Evolutionary conservation across 2,797 vertebrate genomes (phyloP).

Genomic region (Sebastes ruberrimus): DNA sequence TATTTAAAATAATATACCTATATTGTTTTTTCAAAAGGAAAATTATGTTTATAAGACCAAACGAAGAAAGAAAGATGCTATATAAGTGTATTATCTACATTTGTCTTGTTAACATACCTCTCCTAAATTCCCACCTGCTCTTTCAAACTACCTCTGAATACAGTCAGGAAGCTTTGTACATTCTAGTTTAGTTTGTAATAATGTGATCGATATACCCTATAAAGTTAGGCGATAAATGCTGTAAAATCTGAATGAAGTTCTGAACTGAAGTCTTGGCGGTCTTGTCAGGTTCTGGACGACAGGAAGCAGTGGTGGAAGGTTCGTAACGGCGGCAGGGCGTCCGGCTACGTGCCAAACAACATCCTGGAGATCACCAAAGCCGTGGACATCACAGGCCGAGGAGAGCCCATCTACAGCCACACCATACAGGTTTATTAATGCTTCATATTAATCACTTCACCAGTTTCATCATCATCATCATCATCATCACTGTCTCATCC

Average conservation of each 20-base stretch:
- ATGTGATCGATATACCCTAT: too few species aligned
- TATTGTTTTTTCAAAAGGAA: too few species aligned
- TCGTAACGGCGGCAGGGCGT: constrained; percentile 83
- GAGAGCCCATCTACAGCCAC: constrained; percentile 90
- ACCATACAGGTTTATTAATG: constrained; percentile 85
- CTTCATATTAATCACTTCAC: background rate
- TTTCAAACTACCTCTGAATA: too few species aligned
- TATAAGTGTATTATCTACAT: too few species aligned
- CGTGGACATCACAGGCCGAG: constrained; percentile 77
- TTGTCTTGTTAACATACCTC: too few species aligned
- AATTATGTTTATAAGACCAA: too few species aligned
- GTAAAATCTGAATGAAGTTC: background rate
- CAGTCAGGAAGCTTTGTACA: too few species aligned
- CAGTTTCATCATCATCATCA: background rate
- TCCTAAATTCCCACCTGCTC: too few species aligned
- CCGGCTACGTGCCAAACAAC: constrained; percentile 98
- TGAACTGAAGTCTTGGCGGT: background rate
- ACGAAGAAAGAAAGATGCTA: too few species aligned
- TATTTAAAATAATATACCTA: too few species aligned
- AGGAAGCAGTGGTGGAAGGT: constrained; percentile 99
- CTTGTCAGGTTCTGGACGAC: constrained; percentile 92
- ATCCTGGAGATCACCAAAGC: constrained; percentile 89
- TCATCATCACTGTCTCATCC: background rate
- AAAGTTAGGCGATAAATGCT: too few species aligned
- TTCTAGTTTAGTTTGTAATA: too few species aligned